These are phyloP conservation scores for Triplophysa yarkandensis DNA, from an alignment of 2,797 vertebrate species.

Conservation along the genomic window DNA sequence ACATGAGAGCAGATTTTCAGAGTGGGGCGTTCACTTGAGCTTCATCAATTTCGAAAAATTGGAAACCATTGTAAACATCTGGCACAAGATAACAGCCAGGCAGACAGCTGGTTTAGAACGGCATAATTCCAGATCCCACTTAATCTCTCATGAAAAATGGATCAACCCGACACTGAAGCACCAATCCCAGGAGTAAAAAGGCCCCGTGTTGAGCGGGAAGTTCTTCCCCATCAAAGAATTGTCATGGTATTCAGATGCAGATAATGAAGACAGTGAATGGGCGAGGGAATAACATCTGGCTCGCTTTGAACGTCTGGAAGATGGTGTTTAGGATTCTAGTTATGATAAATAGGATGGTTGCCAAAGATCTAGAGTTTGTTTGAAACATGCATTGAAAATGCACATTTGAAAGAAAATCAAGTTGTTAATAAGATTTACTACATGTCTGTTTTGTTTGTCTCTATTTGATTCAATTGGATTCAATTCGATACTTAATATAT, in stretches of 20 bases:
- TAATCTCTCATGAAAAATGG: slow-evolving; percentile 57
- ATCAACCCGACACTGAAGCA: slow-evolving; percentile 50
- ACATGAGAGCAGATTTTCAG: slow-evolving; percentile 14
- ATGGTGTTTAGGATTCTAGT: slow-evolving; percentile 9
- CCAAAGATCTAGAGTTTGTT: background rate
- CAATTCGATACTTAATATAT: background rate
- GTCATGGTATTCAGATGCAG: slow-evolving; percentile 31
- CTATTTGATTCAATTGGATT: background rate
- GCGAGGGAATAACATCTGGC: slow-evolving; percentile 39
- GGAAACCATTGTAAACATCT: slow-evolving; percentile 49
- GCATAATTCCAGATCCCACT: slow-evolving; percentile 45
- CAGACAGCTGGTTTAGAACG: slow-evolving; percentile 39
- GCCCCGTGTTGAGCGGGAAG: slow-evolving; percentile 38
- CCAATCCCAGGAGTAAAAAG: slow-evolving; percentile 48
- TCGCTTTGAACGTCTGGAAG: background rate
- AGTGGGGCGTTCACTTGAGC: background rate
- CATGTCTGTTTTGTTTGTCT: background rate
- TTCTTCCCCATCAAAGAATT: slow-evolving; percentile 43
- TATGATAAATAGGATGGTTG: slow-evolving; percentile 13
- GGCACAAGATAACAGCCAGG: slow-evolving; percentile 40
- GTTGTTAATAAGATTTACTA: background rate
- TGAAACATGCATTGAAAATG: too few relatives aligned
- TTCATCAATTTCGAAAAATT: slow-evolving; percentile 38
- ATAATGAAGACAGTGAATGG: slow-evolving; percentile 31
- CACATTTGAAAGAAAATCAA: too few relatives aligned